These are phyloP conservation scores for Coluber constrictor DNA, from an alignment of 2,797 vertebrate species.

Conservation along the genomic window DNA sequence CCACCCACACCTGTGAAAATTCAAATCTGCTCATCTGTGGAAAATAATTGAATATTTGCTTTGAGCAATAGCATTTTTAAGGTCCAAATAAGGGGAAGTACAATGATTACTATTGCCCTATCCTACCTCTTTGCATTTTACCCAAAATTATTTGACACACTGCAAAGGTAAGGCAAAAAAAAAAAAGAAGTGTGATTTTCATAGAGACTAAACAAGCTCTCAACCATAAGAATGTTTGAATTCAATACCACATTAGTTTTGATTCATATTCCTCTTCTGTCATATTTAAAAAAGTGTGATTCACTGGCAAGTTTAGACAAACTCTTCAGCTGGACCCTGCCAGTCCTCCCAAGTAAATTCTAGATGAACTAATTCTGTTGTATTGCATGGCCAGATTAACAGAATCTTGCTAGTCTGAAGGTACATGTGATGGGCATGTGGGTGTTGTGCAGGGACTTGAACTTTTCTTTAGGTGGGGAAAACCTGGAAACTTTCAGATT, in stretches of 20 bases:
- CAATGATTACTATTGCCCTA: neutral
- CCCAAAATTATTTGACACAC: neutral
- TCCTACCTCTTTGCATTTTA: neutral
- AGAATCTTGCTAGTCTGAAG: neutral
- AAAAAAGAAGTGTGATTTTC: neutral
- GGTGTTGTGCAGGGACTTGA: too few relatives aligned
- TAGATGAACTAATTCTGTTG: neutral
- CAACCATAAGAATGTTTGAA: neutral
- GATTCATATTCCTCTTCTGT: neutral
- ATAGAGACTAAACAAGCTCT: neutral
- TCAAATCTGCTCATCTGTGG: neutral
- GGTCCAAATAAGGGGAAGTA: neutral
- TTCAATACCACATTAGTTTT: neutral
- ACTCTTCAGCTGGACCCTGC: neutral
- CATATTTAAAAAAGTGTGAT: neutral
- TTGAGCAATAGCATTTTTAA: neutral
- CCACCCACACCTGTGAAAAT: neutral
- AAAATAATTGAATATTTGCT: neutral
- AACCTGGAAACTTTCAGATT: too few relatives aligned
- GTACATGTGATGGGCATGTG: neutral
- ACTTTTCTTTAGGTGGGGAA: too few relatives aligned
- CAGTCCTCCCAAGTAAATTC: neutral
- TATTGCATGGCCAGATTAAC: neutral
- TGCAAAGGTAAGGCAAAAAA: neutral
- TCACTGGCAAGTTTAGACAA: neutral